Evolutionary conservation across 2,113 vertebrate species (phyloP).

Genomic region (Oncorhynchus clarkii): DNA sequence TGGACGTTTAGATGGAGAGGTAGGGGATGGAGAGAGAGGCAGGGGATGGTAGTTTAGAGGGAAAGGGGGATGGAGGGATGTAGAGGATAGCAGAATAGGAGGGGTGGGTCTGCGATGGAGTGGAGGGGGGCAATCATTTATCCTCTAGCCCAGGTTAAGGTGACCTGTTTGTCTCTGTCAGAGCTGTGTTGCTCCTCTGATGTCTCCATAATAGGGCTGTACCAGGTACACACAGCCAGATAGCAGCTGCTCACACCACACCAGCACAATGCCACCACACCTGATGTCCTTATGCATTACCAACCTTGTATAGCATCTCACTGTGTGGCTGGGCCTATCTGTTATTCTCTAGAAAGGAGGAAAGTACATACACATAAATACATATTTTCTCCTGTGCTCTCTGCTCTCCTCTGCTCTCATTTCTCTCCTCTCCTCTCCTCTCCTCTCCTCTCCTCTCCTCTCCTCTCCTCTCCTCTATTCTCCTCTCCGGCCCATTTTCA

Average conservation of each 20-base stretch:
- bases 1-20: not conserved
- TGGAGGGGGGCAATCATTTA: conserved; percentile 51
- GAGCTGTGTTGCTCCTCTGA: conserved; percentile 56
- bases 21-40: not conserved
- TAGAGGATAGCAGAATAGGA: conserved; percentile 35
- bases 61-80: not conserved
- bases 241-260: conserved; percentile 16
- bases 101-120: conserved; percentile 21
- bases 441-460: too few species aligned
- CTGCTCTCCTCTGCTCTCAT: too few species aligned
- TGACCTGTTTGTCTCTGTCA: conserved; percentile 70
- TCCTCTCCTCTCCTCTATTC: too few species aligned
- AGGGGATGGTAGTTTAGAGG: not conserved
- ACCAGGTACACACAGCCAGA: conserved; percentile 36
- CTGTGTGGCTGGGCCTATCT: too few species aligned
- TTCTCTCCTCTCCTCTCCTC: too few species aligned
- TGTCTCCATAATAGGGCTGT: conserved; percentile 62
- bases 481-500: not conserved
- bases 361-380: too few species aligned
- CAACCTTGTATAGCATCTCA: too few species aligned
- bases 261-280: conserved; percentile 25
- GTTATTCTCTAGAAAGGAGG: too few species aligned
- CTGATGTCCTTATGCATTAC: too few species aligned
- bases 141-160: conserved; percentile 57
- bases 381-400: too few species aligned